These are phyloP conservation scores for Kryptolebias ocellatus DNA, from an alignment of 2,797 vertebrate species.

Conservation along the genomic window DNA sequence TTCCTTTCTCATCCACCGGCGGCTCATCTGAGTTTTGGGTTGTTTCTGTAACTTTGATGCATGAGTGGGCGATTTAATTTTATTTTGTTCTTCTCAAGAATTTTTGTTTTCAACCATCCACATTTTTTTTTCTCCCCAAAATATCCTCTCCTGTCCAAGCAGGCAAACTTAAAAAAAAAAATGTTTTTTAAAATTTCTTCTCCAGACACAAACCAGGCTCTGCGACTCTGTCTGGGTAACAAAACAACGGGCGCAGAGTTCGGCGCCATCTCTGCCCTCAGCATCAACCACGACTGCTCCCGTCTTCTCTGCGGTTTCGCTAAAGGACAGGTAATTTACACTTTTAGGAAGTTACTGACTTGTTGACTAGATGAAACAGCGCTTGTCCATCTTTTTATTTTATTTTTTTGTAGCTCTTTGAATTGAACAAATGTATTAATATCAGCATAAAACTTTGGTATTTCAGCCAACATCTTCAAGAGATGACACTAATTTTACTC, in stretches of 20 bases:
- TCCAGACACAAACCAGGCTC: slow-evolving; percentile 94
- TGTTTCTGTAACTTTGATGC: slow-evolving; percentile 28
- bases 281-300: slow-evolving; percentile 94
- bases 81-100: background rate
- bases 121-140: fast-evolving
- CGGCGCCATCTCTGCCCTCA: slow-evolving; percentile 94
- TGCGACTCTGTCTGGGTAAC: slow-evolving; percentile 93
- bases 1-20: slow-evolving; percentile 3
- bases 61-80: slow-evolving; percentile 30
- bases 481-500: no score
- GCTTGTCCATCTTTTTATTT: no score
- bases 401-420: no score
- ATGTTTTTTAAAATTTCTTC: background rate
- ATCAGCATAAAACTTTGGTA: no score
- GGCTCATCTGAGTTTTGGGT: slow-evolving; percentile 19
- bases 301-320: slow-evolving; percentile 96
- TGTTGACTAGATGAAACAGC: background rate
- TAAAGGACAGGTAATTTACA: slow-evolving; percentile 89
- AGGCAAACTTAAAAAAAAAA: background rate
- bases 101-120: background rate
- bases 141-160: background rate
- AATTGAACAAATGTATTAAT: no score
- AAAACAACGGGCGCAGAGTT: slow-evolving; percentile 93
- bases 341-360: background rate
- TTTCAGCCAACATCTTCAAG: no score